A percentile compares a stretch with the other conserved stretches of the same genome.
These are phyloP conservation scores for Ennomos fuscantarius DNA, from an alignment of 2,888 invertebrate genomes.

Conservation along the genomic window DNA sequence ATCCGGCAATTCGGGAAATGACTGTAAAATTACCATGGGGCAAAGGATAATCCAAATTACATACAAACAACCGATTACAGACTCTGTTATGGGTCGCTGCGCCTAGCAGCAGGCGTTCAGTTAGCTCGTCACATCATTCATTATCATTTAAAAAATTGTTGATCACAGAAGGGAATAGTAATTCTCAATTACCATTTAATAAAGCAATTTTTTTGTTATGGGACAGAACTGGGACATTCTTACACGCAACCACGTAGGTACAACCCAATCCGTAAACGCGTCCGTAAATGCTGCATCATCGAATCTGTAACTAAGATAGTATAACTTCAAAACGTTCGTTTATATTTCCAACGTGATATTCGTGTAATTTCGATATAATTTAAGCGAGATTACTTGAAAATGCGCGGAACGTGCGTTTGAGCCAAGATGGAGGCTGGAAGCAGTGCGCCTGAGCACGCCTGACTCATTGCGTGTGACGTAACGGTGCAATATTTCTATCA, in stretches of 20 bases:
- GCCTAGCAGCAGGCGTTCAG: too few species aligned
- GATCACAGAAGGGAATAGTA: too few species aligned
- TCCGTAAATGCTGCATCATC: slow-evolving; percentile 10
- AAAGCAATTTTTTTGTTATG: slow-evolving; percentile 15
- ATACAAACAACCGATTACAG: too few species aligned
- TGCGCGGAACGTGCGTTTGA: slow-evolving; percentile 37
- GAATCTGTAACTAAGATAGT: slow-evolving; percentile 14
- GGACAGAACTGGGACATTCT: slow-evolving; percentile 20
- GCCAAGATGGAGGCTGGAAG: slow-evolving; percentile 19
- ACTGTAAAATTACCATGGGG: too few species aligned
- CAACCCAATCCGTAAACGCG: slow-evolving; percentile 16
- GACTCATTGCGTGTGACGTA: slow-evolving; percentile 42
- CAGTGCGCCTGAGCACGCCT: slow-evolving; percentile 21
- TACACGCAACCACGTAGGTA: slow-evolving; percentile 7
- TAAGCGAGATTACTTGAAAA: slow-evolving; percentile 35
- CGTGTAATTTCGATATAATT: slow-evolving; percentile 32
- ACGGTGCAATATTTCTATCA: slow-evolving; percentile 39
- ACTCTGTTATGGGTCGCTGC: too few species aligned
- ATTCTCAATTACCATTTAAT: too few species aligned
- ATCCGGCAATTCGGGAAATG: too few species aligned
- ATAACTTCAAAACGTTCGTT: slow-evolving; percentile 12
- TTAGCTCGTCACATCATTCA: too few species aligned
- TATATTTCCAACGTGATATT: slow-evolving; percentile 33
- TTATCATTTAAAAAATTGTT: too few species aligned
- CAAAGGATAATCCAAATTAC: too few species aligned